These are phyloP conservation scores for Bathybates hornii DNA, from an alignment of 2,113 vertebrate species.

Conservation along the genomic window DNA sequence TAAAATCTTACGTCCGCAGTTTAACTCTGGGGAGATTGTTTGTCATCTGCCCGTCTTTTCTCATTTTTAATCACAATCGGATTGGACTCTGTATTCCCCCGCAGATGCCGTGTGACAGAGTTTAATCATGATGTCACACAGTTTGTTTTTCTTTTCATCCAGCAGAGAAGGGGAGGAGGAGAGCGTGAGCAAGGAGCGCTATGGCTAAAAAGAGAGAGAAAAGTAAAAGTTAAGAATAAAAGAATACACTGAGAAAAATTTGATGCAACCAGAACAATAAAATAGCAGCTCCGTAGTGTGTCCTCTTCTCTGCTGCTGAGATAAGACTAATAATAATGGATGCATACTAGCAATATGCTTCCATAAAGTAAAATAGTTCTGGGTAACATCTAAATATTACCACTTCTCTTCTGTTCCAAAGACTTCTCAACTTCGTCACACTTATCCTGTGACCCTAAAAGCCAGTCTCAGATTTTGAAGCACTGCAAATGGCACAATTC, in stretches of 20 bases:
- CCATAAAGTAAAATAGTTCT: neutral
- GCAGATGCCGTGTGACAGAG: neutral
- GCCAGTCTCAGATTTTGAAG: conserved; percentile 12
- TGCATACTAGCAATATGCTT: neutral
- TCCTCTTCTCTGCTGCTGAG: neutral
- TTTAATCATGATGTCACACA: conserved; percentile 25
- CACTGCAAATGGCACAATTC: conserved; percentile 8
- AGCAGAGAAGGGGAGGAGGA: neutral
- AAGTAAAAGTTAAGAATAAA: neutral
- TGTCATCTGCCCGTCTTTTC: conserved; percentile 12
- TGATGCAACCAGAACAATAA: neutral
- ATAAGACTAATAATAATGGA: neutral
- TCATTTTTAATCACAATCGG: conserved; percentile 34
- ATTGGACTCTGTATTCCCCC: neutral
- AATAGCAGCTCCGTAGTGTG: neutral
- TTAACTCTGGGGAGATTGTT: conserved; percentile 34
- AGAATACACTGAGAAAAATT: neutral
- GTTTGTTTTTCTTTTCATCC: neutral
- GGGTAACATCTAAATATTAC: conserved; percentile 11
- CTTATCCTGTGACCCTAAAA: conserved; percentile 33
- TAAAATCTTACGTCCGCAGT: neutral
- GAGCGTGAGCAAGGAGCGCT: neutral
- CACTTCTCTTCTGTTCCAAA: neutral
- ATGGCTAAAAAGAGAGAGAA: neutral
- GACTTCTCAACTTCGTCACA: neutral